Base-by-base conservation (phyloP, 1,140 invertebrate genomes). In the Drosophila carrolli region DNA sequence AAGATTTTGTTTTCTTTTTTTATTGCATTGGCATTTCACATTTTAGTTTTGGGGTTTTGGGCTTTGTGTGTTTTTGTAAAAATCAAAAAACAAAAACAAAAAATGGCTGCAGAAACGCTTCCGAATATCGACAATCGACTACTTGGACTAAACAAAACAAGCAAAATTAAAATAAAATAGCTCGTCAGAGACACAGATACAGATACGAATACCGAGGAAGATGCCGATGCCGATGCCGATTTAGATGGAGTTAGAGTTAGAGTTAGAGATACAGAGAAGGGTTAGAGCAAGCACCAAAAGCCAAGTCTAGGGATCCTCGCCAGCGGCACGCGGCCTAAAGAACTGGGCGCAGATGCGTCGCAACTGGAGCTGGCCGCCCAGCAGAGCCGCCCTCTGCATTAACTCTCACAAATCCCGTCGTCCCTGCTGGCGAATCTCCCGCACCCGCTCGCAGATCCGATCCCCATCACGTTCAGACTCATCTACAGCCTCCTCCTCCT, bases 331-430 rank as follows among this genome's bases (percentile, higher is more conserved):
- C 37, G 51, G 51, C 46, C 71, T 48, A 14, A 89, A 82, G 55
- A 91, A 48, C 60, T 91, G 86, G 43, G 46, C 67, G 63, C 78
- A 91, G 29, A 91, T 68, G 47, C 83, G 78, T 38, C 81, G 88
- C 59, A 91, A 48, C 54, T 88, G 84, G 38, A 88, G 83, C 65
- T 77, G 78, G 23, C 70, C 71, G 56, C 75, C 84, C 29, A 79
- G 44, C 7, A 75, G 70, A 23, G 63, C 51, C 54, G 80, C 78
- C 70, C 66, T 41, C 37, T 76, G 78, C 37, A 91, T 78, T 90
- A 90, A 91, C 61, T 91, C 90, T 91, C 90, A 91, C 90, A 91
- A 91, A 68, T 82, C 78, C 47, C 67, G 66, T 47, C 73, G 37
- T 5, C 41, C 57, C 70, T 37, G 37, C 8, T 48, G 72, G 44